A percentile compares a stretch with the other conserved stretches of the same genome.
phyloP scores from a whole-genome alignment of 2,113 vertebrate species.

The Emydura subglobosa region DNA sequence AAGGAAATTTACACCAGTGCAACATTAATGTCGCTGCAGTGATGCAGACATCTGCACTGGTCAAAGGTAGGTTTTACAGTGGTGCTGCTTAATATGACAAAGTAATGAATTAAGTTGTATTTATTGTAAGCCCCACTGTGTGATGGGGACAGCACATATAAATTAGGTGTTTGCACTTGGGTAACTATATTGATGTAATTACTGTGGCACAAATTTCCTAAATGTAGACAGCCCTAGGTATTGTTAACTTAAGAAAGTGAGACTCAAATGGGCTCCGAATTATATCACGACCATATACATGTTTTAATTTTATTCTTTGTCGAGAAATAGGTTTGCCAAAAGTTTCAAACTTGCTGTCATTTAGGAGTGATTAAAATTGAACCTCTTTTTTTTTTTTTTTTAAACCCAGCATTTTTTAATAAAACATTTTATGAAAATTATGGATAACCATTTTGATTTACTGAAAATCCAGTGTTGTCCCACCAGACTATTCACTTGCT shows the following conservation, averaged over 20 bases:
- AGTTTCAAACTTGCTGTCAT: neutral
- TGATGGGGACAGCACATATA: accelerated
- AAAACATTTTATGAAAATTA: neutral
- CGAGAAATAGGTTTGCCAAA: neutral
- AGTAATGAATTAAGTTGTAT: neutral
- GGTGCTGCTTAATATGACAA: neutral
- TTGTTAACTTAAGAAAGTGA: neutral
- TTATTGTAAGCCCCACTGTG: neutral
- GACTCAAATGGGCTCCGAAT: neutral
- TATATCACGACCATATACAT: neutral
- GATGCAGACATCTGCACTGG: neutral
- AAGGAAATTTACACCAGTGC: neutral
- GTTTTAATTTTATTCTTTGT: neutral
- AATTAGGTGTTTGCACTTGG: neutral
- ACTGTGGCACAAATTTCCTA: neutral
- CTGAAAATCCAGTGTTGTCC: neutral
- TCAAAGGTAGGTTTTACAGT: neutral
- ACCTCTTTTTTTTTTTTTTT: accelerated
- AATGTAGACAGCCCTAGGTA: neutral
- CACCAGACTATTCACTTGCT: neutral
- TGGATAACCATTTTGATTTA: neutral
- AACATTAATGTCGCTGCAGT: neutral
- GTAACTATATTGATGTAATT: neutral
- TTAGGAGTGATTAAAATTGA: neutral
- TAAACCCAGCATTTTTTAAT: neutral